These are phyloP conservation scores for Peromyscus maniculatus DNA, from an alignment of 2,113 vertebrate genomes.

Conservation along the genomic window DNA sequence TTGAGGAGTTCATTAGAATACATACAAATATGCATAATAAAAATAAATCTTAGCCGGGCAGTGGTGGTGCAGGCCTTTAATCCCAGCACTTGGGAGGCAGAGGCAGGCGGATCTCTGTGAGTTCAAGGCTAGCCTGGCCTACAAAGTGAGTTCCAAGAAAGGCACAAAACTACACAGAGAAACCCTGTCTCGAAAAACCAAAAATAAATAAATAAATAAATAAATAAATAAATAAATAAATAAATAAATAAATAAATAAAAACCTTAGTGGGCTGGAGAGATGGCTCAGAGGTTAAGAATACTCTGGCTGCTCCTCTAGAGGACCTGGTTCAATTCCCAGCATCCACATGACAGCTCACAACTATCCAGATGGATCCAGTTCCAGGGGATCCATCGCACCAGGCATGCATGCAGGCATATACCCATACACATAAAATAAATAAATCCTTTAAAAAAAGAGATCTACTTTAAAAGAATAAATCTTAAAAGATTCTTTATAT, in stretches of 20 bases:
- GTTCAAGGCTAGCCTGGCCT: too few species aligned
- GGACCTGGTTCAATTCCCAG: background rate
- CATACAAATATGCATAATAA: background rate
- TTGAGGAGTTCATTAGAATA: background rate
- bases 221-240: too few species aligned
- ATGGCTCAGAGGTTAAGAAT: background rate
- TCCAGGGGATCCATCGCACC: background rate
- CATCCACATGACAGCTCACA: background rate
- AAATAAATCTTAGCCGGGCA: background rate
- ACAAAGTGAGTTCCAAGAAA: too few species aligned
- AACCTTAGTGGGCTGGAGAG: background rate
- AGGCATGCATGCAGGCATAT: background rate
- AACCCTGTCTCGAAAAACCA: too few species aligned
- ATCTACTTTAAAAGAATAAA: background rate
- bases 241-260: background rate
- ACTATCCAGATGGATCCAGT: background rate
- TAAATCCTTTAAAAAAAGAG: background rate
- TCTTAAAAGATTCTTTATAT: background rate
- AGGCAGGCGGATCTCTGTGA: too few species aligned
- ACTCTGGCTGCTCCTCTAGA: background rate
- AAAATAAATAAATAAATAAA: too few species aligned
- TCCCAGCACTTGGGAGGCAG: too few species aligned
- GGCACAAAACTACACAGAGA: too few species aligned
- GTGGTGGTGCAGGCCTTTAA: too few species aligned
- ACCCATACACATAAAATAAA: background rate